Base-by-base conservation (phyloP, 2,113 vertebrate species). In the Notarius quadriscutis region DNA sequence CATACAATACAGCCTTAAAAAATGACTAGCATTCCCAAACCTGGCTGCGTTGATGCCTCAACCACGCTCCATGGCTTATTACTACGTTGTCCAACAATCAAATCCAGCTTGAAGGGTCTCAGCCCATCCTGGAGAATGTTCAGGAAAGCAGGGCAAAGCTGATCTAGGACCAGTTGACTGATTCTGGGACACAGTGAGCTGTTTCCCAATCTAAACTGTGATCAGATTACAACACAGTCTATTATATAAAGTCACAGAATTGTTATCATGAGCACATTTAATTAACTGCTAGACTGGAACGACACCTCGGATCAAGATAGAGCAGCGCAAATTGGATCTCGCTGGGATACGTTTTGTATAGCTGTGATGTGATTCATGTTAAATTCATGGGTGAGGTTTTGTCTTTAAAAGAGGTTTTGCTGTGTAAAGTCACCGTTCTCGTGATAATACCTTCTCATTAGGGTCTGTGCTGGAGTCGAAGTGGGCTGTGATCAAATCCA, bases 401-500 rank as follows among this genome's bases (percentile, higher is more conserved):
- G 18, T 15, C n/a, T 78, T 34, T 2, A 14, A 77, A 51, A 60
- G 25, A 58, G 25, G 18, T 7, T 34, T 25, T 63, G 3, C 57
- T 48, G 30, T 48, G 15, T 60, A 25, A 14, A 65, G n/a, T 65
- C 62, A 51, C 25, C 18, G 50, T 57, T 20, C 57, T 86, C 2
- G 77, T 62, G 0, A 83, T 85, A 50, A 3, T 96, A 99, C 98
- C 97, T 99, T 99, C 88, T 97, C 96, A 5, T 97, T 96, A 53
- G 96, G 96, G 83, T 99, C 97, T 90, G 96, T 95, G 93, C 96
- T 97, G 88, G 96, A 97, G 89, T 97, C 96, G 92, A 99, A 99
- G 92, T 99, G 97, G 89, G 96, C 96, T 93, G 97, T 96, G 50
- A 99, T 98, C 85, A 98, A 92, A 93, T 99, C 97, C 91, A 99